Percentiles rank a stretch among this genome's conserved stretches.
Evolutionary conservation across 2,113 vertebrate species (phyloP).

Genomic region (Ploceus nigricollis): DNA sequence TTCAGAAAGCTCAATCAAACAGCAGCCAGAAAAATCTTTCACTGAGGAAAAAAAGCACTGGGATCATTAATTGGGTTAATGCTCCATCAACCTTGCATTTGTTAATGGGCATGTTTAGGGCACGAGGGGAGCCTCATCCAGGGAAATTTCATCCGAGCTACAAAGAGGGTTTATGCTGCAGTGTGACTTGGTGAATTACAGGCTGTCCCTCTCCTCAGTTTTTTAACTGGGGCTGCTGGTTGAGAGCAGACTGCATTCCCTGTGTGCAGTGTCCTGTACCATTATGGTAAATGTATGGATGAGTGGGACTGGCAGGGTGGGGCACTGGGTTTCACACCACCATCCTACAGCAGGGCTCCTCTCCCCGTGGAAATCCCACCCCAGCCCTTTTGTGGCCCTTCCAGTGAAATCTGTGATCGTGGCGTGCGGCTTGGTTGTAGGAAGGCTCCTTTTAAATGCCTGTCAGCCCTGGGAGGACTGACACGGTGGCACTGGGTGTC

Average conservation of each 20-base stretch:
- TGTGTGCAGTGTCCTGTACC: accelerated
- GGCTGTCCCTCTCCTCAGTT: neutral
- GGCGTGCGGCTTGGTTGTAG: accelerated
- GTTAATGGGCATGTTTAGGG: constrained; percentile 4
- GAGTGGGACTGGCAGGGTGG: neutral
- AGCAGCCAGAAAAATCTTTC: neutral
- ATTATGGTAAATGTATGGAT: accelerated
- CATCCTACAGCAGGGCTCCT: neutral
- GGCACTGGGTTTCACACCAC: neutral
- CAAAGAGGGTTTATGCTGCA: neutral
- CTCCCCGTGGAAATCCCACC: neutral
- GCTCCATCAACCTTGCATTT: neutral
- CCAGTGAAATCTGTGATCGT: too few relatives aligned
- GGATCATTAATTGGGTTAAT: constrained; percentile 40
- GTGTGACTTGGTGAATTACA: neutral
- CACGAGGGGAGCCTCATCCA: neutral
- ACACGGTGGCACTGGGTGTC: accelerated
- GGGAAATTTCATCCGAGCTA: neutral
- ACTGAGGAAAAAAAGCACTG: neutral
- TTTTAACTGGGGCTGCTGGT: neutral
- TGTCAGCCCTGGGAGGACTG: neutral
- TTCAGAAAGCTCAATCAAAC: neutral
- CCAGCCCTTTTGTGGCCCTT: neutral
- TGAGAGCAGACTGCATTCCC: neutral
- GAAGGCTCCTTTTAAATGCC: neutral